A percentile compares a stretch with the other conserved stretches of the same genome.
Conservation (phyloP, 2,888 invertebrate genomes). For the Stictocephala bisonia region DNA sequence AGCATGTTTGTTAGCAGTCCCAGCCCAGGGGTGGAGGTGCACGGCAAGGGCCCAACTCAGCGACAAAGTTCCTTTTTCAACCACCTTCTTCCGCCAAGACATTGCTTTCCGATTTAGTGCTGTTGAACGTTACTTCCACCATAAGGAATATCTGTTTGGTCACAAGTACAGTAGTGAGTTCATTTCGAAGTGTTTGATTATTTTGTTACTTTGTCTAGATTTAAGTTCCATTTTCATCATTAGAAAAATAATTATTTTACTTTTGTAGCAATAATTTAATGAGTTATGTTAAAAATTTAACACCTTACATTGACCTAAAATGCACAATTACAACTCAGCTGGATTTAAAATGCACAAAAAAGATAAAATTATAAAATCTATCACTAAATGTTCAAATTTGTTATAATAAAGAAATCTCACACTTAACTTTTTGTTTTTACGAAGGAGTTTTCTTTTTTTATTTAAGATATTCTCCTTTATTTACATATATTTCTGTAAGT, state of each 20-base stretch:
- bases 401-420: no score
- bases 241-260: not conserved
- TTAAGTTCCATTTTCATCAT: not conserved
- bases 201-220: not conserved
- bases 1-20: constrained; percentile 29
- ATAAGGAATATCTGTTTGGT: constrained; percentile 60
- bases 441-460: no score
- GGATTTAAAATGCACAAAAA: no score
- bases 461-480: no score
- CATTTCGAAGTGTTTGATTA: not conserved
- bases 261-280: not conserved
- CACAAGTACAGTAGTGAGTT: constrained; percentile 62
- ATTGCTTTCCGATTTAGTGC: constrained; percentile 53
- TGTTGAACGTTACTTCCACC: constrained; percentile 60
- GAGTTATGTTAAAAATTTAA: no score
- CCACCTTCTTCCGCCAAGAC: constrained; percentile 26
- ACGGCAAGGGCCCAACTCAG: constrained; percentile 2
- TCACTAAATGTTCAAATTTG: no score
- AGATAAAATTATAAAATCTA: no score
- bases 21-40: constrained; percentile 19
- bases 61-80: constrained; percentile 9
- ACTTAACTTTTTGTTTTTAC: no score
- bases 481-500: no score
- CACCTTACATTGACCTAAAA: no score
- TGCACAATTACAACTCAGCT: no score